Evolutionary conservation across 1,140 invertebrate species (phyloP).

Genomic region (Hylaeus anthracinus): DNA sequence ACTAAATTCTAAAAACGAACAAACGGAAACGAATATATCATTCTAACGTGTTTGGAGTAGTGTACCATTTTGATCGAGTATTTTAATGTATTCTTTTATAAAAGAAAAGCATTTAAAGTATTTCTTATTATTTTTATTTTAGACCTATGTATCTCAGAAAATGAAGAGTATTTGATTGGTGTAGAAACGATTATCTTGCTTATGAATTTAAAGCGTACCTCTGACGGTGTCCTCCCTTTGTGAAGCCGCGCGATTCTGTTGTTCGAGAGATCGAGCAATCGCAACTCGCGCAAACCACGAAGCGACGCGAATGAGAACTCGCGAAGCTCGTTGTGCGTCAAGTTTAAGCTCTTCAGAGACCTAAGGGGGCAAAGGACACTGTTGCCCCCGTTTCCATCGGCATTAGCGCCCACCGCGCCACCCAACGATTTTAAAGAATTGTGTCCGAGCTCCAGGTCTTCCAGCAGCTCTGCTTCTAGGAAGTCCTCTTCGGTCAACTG

Average conservation of each 20-base stretch:
- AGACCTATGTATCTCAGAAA: too few relatives aligned
- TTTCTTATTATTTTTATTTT: too few relatives aligned
- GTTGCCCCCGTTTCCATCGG: slow-evolving; percentile 79
- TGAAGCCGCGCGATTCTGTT: slow-evolving; percentile 86
- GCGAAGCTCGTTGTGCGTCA: slow-evolving; percentile 87
- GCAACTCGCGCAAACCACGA: slow-evolving; percentile 85
- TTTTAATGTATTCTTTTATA: too few relatives aligned
- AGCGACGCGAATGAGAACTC: slow-evolving; percentile 90
- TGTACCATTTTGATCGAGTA: too few relatives aligned
- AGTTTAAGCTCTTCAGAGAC: slow-evolving; percentile 85
- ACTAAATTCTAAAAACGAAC: slow-evolving; percentile 84
- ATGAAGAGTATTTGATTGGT: too few relatives aligned
- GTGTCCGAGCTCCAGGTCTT: slow-evolving; percentile 85
- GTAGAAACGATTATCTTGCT: background rate
- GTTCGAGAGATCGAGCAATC: slow-evolving; percentile 87
- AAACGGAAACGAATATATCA: background rate
- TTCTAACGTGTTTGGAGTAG: background rate
- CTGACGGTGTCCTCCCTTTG: slow-evolving; percentile 82
- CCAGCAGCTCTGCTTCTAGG: slow-evolving; percentile 84
- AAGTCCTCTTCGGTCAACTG: slow-evolving; percentile 89
- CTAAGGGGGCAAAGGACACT: slow-evolving; percentile 87
- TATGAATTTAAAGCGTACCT: slow-evolving; percentile 77
- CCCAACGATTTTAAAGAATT: slow-evolving; percentile 86
- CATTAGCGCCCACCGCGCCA: slow-evolving; percentile 62
- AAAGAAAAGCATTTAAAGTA: too few relatives aligned